phyloP scores from a whole-genome alignment of 2,888 invertebrate genomes.

The Clusia tigrina region DNA sequence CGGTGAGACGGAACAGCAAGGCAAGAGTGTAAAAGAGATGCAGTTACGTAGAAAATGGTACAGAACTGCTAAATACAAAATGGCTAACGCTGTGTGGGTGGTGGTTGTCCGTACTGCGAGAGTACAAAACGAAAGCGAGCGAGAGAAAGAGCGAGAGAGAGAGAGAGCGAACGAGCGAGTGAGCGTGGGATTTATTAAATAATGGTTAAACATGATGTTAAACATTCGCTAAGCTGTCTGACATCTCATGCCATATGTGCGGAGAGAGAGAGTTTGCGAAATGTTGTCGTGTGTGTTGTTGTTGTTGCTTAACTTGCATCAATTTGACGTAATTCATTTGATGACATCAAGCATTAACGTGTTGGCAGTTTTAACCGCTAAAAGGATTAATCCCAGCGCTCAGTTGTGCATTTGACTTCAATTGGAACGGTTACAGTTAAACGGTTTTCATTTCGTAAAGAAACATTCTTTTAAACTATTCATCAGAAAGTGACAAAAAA shows the following conservation, averaged over 20 bases:
- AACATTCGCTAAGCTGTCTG: slow-evolving; percentile 22
- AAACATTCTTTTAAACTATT: not conserved
- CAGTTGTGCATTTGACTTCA: slow-evolving; percentile 58
- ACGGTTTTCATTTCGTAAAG: not conserved
- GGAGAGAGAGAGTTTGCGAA: slow-evolving; percentile 2
- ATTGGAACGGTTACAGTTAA: slow-evolving; percentile 47
- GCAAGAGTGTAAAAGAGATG: not conserved
- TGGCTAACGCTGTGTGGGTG: slow-evolving; percentile 51
- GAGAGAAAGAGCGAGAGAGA: slow-evolving; percentile 21
- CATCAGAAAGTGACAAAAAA: slow-evolving; percentile 1
- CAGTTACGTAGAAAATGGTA: not conserved
- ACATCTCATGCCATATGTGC: not conserved
- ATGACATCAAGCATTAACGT: slow-evolving; percentile 1
- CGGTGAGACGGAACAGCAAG: not conserved
- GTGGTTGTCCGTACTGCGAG: slow-evolving; percentile 23
- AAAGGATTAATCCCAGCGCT: slow-evolving; percentile 56
- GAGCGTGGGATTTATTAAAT: slow-evolving; percentile 48
- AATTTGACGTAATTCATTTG: slow-evolving; percentile 31
- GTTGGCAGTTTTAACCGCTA: slow-evolving; percentile 35
- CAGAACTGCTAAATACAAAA: slow-evolving; percentile 49
- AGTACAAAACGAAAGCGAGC: slow-evolving; percentile 34
- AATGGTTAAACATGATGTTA: slow-evolving; percentile 52
- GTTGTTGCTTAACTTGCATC: slow-evolving; percentile 24
- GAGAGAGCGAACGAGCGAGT: slow-evolving; percentile 22
- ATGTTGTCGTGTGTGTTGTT: not conserved